These are phyloP conservation scores for Pseudococcus jackbeardsleyi DNA, from an alignment of 2,888 invertebrate genomes.

Conservation along the genomic window DNA sequence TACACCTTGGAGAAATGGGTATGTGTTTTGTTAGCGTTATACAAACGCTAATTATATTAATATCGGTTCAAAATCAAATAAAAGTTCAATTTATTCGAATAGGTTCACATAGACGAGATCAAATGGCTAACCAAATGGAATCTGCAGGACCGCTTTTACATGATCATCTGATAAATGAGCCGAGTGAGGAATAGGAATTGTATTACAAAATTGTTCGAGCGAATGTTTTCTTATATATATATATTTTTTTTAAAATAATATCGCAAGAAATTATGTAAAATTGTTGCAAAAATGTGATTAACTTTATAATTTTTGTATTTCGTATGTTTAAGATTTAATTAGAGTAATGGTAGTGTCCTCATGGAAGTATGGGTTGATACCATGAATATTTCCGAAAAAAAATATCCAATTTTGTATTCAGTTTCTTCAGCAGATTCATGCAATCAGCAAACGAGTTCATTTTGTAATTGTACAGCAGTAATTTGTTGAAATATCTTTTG, in stretches of 20 bases:
- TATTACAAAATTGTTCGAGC: background rate
- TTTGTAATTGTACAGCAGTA: background rate
- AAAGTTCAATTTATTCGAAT: background rate
- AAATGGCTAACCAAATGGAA: background rate
- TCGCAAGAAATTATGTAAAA: background rate
- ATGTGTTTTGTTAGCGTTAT: too few relatives aligned
- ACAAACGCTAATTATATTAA: background rate
- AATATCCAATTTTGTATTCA: background rate
- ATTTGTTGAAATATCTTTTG: background rate
- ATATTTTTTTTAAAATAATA: background rate
- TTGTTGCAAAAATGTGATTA: background rate
- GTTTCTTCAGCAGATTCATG: background rate
- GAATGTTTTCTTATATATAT: background rate
- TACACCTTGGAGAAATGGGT: constrained; percentile 92
- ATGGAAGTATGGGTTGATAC: background rate
- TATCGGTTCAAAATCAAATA: too few relatives aligned
- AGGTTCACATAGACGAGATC: background rate
- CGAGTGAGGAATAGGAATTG: background rate
- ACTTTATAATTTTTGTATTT: constrained; percentile 26
- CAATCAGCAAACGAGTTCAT: background rate
- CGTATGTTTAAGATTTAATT: background rate
- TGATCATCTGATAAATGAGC: background rate
- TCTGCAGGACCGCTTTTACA: background rate
- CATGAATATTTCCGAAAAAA: background rate
- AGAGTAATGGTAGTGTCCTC: background rate